phyloP scores from a whole-genome alignment of 2,888 invertebrate species.

The Schizotus pectinicornis region DNA sequence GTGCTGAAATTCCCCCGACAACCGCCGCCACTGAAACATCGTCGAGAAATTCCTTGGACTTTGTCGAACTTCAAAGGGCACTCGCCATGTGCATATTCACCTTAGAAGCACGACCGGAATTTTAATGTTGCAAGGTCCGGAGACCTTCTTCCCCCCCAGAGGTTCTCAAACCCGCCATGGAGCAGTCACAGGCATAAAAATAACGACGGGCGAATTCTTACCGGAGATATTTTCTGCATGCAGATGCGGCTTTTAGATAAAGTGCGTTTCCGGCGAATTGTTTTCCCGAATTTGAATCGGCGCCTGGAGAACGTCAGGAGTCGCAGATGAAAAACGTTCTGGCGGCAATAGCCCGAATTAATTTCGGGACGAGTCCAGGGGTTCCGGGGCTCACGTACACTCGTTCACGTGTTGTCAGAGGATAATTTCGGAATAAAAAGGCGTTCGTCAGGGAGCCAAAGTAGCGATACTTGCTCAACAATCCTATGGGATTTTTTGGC shows the following conservation, averaged over 20 bases:
- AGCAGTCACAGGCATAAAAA: conserved; percentile 19
- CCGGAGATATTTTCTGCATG: conserved; percentile 19
- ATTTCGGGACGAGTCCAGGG: too few species aligned
- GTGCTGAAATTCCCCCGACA: background rate
- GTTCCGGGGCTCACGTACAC: too few species aligned
- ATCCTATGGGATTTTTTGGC: too few species aligned
- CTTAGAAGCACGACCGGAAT: conserved; percentile 34
- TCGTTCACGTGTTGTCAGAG: too few species aligned
- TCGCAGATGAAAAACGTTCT: too few species aligned
- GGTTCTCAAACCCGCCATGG: conserved; percentile 7
- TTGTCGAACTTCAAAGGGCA: conserved; percentile 32
- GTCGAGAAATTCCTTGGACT: conserved; percentile 27
- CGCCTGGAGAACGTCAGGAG: conserved; percentile 12
- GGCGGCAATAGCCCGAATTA: too few species aligned
- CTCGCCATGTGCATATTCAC: conserved; percentile 32
- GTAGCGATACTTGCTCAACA: too few species aligned
- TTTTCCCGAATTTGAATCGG: conserved; percentile 18
- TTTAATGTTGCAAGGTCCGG: conserved; percentile 26
- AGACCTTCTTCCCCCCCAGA: conserved; percentile 1
- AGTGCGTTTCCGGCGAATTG: conserved; percentile 23
- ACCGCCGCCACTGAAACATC: conserved; percentile 17
- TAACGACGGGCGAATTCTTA: conserved; percentile 26
- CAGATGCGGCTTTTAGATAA: conserved; percentile 24
- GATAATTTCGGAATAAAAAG: too few species aligned
- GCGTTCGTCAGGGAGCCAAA: too few species aligned